Evolutionary conservation across 2,888 invertebrate genomes (phyloP).

Genomic region (Plebejus melissa): DNA sequence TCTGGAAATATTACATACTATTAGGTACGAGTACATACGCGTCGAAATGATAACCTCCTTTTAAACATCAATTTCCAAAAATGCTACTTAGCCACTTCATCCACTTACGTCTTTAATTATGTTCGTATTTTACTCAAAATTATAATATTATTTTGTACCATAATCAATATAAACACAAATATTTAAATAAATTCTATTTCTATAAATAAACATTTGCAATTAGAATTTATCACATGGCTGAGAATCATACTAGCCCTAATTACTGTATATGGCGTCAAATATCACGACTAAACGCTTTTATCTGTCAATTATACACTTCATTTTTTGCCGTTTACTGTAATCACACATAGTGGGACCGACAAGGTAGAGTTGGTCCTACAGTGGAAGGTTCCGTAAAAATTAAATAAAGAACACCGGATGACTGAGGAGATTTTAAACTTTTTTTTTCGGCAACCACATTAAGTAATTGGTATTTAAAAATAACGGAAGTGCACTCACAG

Average conservation of each 20-base stretch:
- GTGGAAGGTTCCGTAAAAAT: not conserved
- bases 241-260: not conserved
- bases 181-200: not conserved
- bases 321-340: slow-evolving; percentile 5
- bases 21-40: no score
- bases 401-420: no score
- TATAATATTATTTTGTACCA: not conserved
- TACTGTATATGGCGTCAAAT: not conserved
- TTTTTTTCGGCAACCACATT: no score
- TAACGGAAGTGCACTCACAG: no score
- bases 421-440: no score
- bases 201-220: not conserved
- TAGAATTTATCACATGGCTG: not conserved
- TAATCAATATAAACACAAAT: not conserved
- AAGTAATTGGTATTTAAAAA: no score
- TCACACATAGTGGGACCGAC: not conserved
- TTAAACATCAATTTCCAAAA: no score
- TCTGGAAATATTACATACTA: no score
- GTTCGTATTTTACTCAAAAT: no score
- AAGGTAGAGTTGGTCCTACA: not conserved
- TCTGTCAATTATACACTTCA: not conserved
- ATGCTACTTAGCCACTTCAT: no score
- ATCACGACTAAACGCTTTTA: not conserved
- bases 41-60: no score
- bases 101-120: no score